Evolutionary conservation across 2,797 vertebrate species (phyloP).

Genomic region (Pangasius sanitwongsei): DNA sequence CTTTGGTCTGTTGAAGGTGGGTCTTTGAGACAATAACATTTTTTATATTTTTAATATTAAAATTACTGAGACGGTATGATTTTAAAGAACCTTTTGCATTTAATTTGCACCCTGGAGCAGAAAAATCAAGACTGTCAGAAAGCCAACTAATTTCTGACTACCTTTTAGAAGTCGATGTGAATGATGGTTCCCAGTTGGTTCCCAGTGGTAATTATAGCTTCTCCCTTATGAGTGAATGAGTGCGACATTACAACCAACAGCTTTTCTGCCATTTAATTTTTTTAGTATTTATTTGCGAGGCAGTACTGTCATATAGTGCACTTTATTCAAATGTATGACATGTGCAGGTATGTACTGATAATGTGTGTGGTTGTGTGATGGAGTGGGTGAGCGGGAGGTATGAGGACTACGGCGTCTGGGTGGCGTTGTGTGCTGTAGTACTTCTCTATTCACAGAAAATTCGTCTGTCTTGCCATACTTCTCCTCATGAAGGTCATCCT

Average conservation of each 20-base stretch:
- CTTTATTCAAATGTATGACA: slow-evolving; percentile 4
- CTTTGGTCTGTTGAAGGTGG: slow-evolving; percentile 31
- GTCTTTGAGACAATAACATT: slow-evolving; percentile 16
- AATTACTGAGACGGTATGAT: not conserved
- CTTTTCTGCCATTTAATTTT: not conserved
- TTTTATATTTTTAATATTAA: not conserved
- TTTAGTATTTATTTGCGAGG: not conserved
- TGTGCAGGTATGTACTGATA: slow-evolving; percentile 42
- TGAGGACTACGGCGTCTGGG: slow-evolving; percentile 54
- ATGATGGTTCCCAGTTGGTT: not conserved
- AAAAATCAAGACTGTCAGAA: not conserved
- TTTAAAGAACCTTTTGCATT: not conserved
- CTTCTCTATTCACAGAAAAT: slow-evolving; percentile 52
- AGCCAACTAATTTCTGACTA: not conserved
- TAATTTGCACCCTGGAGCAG: not conserved
- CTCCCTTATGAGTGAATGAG: not conserved
- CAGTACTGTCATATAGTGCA: not conserved
- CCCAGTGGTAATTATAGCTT: not conserved
- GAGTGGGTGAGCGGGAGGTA: slow-evolving; percentile 51
- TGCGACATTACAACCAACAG: not conserved
- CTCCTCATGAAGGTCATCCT: slow-evolving; percentile 44
- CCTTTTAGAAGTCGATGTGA: not conserved
- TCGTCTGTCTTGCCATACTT: slow-evolving; percentile 53
- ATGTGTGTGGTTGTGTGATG: slow-evolving; percentile 44
- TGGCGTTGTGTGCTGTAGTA: slow-evolving; percentile 34